Conservation (phyloP, 2,888 invertebrate species). For the Seira ritae region DNA sequence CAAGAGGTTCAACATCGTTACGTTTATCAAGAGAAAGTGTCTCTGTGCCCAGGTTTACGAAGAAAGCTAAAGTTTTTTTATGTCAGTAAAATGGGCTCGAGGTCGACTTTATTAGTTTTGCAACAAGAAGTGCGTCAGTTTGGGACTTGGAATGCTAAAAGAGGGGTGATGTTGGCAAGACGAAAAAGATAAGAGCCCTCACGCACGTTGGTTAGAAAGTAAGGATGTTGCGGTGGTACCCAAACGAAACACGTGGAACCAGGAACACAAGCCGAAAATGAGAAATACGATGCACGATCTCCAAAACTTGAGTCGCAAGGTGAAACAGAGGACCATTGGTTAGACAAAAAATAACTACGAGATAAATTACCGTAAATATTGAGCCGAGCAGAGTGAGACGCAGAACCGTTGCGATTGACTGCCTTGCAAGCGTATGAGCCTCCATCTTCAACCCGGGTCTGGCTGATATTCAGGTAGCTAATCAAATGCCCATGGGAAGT, state of each 20-base stretch:
- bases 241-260: neutral
- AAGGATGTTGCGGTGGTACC: too few species aligned
- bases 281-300: too few species aligned
- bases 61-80: neutral
- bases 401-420: constrained; percentile 74
- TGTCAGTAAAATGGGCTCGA: constrained; percentile 15
- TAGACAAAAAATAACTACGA: neutral
- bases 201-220: too few species aligned
- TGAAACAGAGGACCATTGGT: neutral
- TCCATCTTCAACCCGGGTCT: constrained; percentile 75
- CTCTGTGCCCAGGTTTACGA: constrained; percentile 12
- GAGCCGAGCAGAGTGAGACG: constrained; percentile 75
- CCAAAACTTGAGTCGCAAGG: too few species aligned
- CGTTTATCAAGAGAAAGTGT: constrained; percentile 30
- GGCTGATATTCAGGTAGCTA: constrained; percentile 71
- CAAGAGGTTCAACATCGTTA: constrained; percentile 51
- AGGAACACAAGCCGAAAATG: constrained; percentile 12
- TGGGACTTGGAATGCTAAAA: too few species aligned
- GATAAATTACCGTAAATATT: constrained; percentile 76
- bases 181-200: too few species aligned
- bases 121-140: constrained; percentile 7
- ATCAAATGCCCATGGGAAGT: constrained; percentile 72
- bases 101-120: constrained; percentile 18
- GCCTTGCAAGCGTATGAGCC: constrained; percentile 76
- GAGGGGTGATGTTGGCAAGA: too few species aligned